Percentiles rank a stretch among this genome's conserved stretches.
Evolutionary conservation across 1,140 invertebrate species (phyloP).

Genomic region (Leucophenga varia): DNA sequence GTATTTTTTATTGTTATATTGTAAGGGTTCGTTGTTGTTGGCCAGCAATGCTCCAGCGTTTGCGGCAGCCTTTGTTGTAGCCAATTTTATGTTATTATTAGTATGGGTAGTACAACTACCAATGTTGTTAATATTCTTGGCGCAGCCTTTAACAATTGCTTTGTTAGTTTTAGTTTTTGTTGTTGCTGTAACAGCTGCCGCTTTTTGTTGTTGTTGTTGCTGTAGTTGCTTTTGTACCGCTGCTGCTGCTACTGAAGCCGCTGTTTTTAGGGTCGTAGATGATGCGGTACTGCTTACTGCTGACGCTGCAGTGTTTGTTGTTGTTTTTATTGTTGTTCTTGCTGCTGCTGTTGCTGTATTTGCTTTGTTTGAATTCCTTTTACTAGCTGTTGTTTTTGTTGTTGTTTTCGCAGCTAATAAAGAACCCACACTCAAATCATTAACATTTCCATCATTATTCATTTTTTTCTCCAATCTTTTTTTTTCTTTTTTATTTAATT

Average conservation of each 20-base stretch:
- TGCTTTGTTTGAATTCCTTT: no score
- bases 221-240: conserved; percentile 10
- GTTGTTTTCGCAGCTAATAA: conserved; percentile 27
- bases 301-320: conserved; percentile 12
- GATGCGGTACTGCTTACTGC: conserved; percentile 10
- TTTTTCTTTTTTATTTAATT: conserved; percentile 8
- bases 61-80: conserved; percentile 28
- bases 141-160: not conserved
- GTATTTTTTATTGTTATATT: no score
- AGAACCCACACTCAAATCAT: conserved; percentile 44
- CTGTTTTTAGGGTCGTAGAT: not conserved
- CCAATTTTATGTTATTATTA: not conserved
- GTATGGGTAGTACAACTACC: conserved; percentile 13
- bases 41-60: conserved; percentile 15
- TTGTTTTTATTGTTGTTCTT: conserved; percentile 15
- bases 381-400: conserved; percentile 21
- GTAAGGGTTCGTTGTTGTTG: conserved; percentile 3
- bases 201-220: conserved; percentile 12
- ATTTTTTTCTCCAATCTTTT: conserved; percentile 42
- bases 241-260: no score
- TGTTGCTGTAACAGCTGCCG: not conserved
- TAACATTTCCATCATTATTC: conserved; percentile 55
- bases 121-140: conserved; percentile 14
- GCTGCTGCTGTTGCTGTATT: conserved; percentile 18
- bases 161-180: conserved; percentile 6